Evolutionary conservation across 2,113 vertebrate genomes (phyloP), one percentile per base, ranked within the genome.

Genomic region (Andinoacara biseriatus): DNA sequence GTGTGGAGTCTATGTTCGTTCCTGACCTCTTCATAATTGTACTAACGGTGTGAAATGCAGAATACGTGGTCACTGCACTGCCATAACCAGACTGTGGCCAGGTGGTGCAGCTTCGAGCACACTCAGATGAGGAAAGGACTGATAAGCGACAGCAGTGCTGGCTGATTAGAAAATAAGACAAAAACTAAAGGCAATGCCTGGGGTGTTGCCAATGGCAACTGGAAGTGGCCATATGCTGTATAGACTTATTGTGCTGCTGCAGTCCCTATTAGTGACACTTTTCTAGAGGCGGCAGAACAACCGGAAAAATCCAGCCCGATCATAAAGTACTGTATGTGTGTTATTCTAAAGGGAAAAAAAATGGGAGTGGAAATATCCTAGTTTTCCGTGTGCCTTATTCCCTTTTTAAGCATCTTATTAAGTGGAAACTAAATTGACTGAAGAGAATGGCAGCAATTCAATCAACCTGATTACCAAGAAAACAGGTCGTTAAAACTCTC

Each of bases 201-300:
- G 89, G 93, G 94, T 89, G 95, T 94, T 94, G 93, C 94, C 91
- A 90, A 86, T 92, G 91, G 94, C 94, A 94, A 95, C 92, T 84
- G 90, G 76, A 80, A 90, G 83, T 81, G 89, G 76, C 89, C 90
- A 87, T 92, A 92, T 92, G 91, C 91, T 90, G 76, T 76, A 83
- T 82, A 84, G 89, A 91, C 83, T 80, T 89, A 88, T 86, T 90
- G 87, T 86, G 83, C 81, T 58, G 86, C 91, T 86, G 90, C 83
- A 84, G 61, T 87, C 72, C 62, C 87, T 80, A 84, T 88, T 92
- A 79, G 81, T 81, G 88, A 89, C 90, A 91, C 88, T 90, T 90
- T 87, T 67, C 60, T 72, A 56, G 58, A 80, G 78, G 90, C 77
- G 38, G 58, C 76, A 63, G 67, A 78, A 78, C 75, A 69, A 82